A percentile compares a stretch with the other conserved stretches of the same genome.
These are phyloP conservation scores for Oryzias melastigma DNA, from an alignment of 2,113 vertebrate genomes.

Conservation along the genomic window DNA sequence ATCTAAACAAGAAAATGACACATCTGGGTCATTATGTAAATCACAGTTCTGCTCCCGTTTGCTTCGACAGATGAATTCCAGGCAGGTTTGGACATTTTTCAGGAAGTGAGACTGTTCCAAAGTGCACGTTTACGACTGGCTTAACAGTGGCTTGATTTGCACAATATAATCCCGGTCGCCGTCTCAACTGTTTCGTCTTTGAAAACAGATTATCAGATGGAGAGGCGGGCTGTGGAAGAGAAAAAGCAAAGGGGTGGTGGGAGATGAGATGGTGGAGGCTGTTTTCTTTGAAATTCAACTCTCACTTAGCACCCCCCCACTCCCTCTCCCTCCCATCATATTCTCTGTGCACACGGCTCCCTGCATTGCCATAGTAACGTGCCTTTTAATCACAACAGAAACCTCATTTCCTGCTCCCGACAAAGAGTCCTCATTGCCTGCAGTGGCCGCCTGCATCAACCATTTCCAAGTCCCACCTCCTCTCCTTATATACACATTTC, in stretches of 20 bases:
- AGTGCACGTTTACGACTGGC: constrained; percentile 37
- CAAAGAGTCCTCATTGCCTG: constrained; percentile 72
- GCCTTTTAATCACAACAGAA: constrained; percentile 76
- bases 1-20: constrained; percentile 11
- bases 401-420: constrained; percentile 77
- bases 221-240: constrained; percentile 54
- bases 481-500: constrained; percentile 58
- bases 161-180: constrained; percentile 37
- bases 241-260: constrained; percentile 44
- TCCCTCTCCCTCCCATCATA: constrained; percentile 40
- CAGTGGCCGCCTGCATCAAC: constrained; percentile 61
- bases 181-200: constrained; percentile 48
- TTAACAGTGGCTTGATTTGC: constrained; percentile 36
- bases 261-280: constrained; percentile 61
- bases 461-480: constrained; percentile 59
- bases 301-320: constrained; percentile 60
- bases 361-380: constrained; percentile 76
- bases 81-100: constrained; percentile 7
- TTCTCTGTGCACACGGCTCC: constrained; percentile 73
- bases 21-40: constrained; percentile 24
- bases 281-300: constrained; percentile 78
- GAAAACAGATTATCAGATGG: constrained; percentile 69
- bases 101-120: constrained; percentile 44
- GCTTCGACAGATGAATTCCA: constrained; percentile 10
- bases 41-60: constrained; percentile 3